A percentile compares a stretch with the other conserved stretches of the same genome.
These are phyloP conservation scores for Macropis europaea DNA, from an alignment of 2,888 invertebrate species.

Conservation along the genomic window DNA sequence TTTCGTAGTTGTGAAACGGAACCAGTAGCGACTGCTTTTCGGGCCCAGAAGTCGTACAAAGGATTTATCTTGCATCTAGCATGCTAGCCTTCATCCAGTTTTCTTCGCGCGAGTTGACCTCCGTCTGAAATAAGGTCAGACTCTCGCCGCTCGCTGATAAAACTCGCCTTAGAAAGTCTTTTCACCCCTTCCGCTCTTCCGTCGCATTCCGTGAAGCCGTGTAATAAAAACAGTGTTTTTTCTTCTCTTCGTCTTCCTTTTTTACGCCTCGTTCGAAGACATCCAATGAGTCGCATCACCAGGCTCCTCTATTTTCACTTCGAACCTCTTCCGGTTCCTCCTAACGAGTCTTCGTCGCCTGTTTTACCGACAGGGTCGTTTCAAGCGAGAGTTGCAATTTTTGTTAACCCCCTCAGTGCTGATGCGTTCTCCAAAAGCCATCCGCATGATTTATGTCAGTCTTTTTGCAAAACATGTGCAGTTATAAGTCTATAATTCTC, in stretches of 20 bases:
- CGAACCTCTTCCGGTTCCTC: neutral
- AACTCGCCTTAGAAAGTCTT: constrained; percentile 65
- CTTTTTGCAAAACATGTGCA: no score
- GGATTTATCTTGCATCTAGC: constrained; percentile 30
- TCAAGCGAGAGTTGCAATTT: no score
- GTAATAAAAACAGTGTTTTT: constrained; percentile 29
- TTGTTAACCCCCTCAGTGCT: no score
- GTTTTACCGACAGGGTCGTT: no score
- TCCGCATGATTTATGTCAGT: no score
- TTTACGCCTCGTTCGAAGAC: neutral
- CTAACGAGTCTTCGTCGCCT: neutral
- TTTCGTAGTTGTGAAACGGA: neutral
- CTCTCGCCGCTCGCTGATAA: constrained; percentile 63
- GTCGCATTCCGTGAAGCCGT: constrained; percentile 32
- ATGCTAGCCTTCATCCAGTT: constrained; percentile 30
- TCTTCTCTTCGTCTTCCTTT: neutral
- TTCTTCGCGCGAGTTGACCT: constrained; percentile 46
- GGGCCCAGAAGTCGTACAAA: constrained; percentile 12
- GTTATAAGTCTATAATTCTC: no score
- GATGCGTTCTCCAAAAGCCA: no score
- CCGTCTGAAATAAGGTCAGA: constrained; percentile 59
- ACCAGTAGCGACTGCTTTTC: constrained; percentile 3
- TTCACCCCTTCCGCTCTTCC: constrained; percentile 58
- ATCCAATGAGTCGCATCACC: neutral
- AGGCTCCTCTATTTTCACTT: no score